Conservation (phyloP, 2,888 invertebrate species). For the Dicyrtoma fusca region DNA sequence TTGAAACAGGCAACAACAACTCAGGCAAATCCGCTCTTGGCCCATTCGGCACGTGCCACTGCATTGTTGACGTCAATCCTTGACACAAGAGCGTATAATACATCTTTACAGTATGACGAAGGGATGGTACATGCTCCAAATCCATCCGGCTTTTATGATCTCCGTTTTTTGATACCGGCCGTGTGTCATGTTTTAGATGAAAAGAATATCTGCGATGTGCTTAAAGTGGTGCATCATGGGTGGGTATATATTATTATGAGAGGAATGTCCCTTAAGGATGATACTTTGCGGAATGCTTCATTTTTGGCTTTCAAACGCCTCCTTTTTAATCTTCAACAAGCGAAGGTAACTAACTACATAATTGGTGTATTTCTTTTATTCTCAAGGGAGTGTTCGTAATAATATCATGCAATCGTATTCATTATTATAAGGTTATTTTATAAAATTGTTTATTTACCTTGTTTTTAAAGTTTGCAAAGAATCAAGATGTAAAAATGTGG, state of each 20-base stretch:
- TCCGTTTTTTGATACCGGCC: slow-evolving; percentile 50
- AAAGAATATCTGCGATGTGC: slow-evolving; percentile 53
- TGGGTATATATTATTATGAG: slow-evolving; percentile 54
- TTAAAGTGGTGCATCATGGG: slow-evolving; percentile 48
- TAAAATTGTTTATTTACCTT: slow-evolving; percentile 28
- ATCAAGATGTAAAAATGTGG: slow-evolving; percentile 51
- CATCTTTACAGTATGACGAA: slow-evolving; percentile 49
- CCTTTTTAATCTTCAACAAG: slow-evolving; percentile 46
- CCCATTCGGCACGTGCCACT: slow-evolving; percentile 52
- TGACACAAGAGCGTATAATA: slow-evolving; percentile 48
- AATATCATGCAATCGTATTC: too few species aligned
- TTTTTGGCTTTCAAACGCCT: slow-evolving; percentile 49
- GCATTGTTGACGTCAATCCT: slow-evolving; percentile 41
- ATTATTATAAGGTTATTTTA: too few species aligned
- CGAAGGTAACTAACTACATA: slow-evolving; percentile 46
- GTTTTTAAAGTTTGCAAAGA: slow-evolving; percentile 34
- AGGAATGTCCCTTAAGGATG: slow-evolving; percentile 47
- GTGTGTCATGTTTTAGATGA: slow-evolving; percentile 51
- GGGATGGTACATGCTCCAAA: background rate
- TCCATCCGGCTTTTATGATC: slow-evolving; percentile 44
- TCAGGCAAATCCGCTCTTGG: slow-evolving; percentile 52
- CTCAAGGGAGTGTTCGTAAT: too few species aligned
- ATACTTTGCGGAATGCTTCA: slow-evolving; percentile 41
- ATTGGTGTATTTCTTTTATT: too few species aligned
- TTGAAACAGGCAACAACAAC: slow-evolving; percentile 36